These are phyloP conservation scores for Onthophagus taurus DNA, from an alignment of 1,140 invertebrate genomes.

Conservation along the genomic window DNA sequence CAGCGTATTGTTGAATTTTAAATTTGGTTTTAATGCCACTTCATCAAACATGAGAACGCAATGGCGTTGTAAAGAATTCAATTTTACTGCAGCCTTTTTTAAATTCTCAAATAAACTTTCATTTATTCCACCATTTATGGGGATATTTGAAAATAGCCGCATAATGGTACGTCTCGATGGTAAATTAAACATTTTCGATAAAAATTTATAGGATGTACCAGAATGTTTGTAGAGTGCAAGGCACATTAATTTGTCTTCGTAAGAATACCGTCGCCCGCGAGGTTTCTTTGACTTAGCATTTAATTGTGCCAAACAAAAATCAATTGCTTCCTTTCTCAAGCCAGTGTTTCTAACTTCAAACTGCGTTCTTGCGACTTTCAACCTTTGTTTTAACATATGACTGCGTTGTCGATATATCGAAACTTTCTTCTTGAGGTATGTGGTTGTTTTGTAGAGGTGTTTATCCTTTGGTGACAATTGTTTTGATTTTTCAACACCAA, in stretches of 20 bases:
- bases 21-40: neutral
- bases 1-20: neutral
- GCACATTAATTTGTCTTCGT: neutral
- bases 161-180: neutral
- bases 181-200: conserved; percentile 1
- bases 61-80: neutral
- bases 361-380: too few species aligned
- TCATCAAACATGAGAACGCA: neutral
- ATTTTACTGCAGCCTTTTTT: neutral
- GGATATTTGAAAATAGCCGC: neutral
- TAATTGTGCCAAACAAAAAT: too few species aligned
- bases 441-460: too few species aligned
- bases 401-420: too few species aligned
- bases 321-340: too few species aligned
- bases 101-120: neutral
- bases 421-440: too few species aligned
- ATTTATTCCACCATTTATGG: conserved; percentile 1
- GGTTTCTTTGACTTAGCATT: neutral
- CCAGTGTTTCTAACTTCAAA: too few species aligned
- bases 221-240: neutral
- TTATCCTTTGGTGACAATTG: too few species aligned
- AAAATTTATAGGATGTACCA: neutral
- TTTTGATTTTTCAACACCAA: too few species aligned
- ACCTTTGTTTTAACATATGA: too few species aligned
- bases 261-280: neutral